These are phyloP conservation scores for Pristionchus exspectatus DNA, from an alignment of 2,888 invertebrate species.

Conservation along the genomic window DNA sequence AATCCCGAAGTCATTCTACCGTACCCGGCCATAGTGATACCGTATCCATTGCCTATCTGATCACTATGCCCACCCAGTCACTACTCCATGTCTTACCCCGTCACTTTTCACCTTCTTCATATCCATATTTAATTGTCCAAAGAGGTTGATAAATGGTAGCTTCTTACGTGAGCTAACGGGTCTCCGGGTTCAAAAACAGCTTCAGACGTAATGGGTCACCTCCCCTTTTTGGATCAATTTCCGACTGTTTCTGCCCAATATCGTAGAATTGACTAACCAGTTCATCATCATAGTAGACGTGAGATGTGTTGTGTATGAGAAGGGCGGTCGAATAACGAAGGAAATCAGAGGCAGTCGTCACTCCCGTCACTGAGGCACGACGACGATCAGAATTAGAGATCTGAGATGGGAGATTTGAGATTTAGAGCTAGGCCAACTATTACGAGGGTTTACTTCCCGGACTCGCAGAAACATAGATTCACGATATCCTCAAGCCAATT, in stretches of 20 bases:
- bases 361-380: not conserved
- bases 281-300: not conserved
- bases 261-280: not conserved
- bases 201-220: too few species aligned
- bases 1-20: not conserved
- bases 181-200: too few species aligned
- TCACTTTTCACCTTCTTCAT: constrained; percentile 3
- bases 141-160: not conserved
- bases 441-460: too few species aligned
- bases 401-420: not conserved
- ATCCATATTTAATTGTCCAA: not conserved
- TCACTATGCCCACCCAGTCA: not conserved
- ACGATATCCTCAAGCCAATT: too few species aligned
- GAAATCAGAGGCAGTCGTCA: not conserved
- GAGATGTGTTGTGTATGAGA: not conserved
- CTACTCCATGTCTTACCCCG: not conserved
- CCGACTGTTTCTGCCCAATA: too few species aligned
- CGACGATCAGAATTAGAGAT: not conserved
- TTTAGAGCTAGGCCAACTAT: too few species aligned
- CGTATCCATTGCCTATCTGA: not conserved
- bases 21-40: not conserved
- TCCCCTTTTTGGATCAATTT: too few species aligned
- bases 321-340: not conserved
- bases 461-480: too few species aligned
- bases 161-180: not conserved